phyloP scores from a whole-genome alignment of 2,113 vertebrate species.

The Odontophorus gujanensis region DNA sequence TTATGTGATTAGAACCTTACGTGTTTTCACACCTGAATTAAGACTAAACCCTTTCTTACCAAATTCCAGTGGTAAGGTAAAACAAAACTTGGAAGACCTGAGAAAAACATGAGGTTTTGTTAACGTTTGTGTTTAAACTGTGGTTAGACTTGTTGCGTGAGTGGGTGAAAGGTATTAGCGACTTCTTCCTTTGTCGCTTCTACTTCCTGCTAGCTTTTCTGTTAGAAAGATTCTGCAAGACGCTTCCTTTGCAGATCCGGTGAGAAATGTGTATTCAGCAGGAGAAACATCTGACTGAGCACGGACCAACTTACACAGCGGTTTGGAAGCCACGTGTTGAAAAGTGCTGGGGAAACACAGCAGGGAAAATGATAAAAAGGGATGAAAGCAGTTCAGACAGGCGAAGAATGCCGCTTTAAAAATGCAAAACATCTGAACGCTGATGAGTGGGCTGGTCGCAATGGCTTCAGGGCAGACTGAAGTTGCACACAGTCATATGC shows the following conservation, averaged over 20 bases:
- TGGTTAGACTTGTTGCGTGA: not conserved
- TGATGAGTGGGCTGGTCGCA: slow-evolving; percentile 7
- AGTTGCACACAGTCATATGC: not conserved
- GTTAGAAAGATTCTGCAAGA: slow-evolving; percentile 29
- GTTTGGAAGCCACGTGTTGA: slow-evolving; percentile 64
- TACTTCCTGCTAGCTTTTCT: slow-evolving; percentile 38
- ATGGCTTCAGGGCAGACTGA: not conserved
- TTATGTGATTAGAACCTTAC: not conserved
- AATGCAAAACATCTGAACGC: slow-evolving; percentile 36
- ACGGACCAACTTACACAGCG: slow-evolving; percentile 35
- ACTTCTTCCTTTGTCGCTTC: slow-evolving; percentile 27
- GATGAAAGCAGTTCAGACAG: slow-evolving; percentile 20
- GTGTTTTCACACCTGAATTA: not conserved
- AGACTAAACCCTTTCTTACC: not conserved
- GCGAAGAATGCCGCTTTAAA: slow-evolving; percentile 24
- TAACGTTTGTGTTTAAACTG: not conserved
- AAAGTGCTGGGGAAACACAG: slow-evolving; percentile 44
- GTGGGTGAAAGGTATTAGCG: slow-evolving; percentile 24
- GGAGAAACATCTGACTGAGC: slow-evolving; percentile 58
- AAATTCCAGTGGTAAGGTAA: not conserved
- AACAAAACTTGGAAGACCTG: not conserved
- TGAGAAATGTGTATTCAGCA: slow-evolving; percentile 48
- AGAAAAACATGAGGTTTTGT: not conserved
- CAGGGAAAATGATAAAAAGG: slow-evolving; percentile 6
- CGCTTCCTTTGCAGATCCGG: slow-evolving; percentile 34